Base-by-base conservation (phyloP, 2,888 invertebrate species). In the Drepanosiphum platanoidis region DNA sequence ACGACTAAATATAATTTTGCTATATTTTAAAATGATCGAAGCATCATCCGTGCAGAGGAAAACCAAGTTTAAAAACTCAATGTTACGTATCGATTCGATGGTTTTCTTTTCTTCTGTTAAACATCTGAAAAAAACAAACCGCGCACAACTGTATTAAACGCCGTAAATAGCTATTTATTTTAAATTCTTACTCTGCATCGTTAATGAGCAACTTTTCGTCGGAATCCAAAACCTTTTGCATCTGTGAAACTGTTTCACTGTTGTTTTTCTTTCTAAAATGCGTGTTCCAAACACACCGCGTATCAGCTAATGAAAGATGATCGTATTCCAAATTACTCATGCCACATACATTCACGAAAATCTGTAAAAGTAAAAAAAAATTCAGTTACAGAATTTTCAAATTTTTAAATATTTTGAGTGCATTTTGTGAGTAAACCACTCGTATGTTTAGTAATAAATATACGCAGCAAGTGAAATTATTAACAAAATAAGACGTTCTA, bases 21-120 rank as follows among this genome's bases (percentile, higher is more conserved):
- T 84, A 11, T 84, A 84, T 68, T 84, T 84, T 70, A 84, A 68
- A 58, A 75, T 52, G 0, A 84, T 70, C 22, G 52, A 68, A 4
- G 68, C 39, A 58, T 77, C 66, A 3, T 46, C 66, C 36, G 42
- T 74, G 3, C 39, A 84, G 15, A 72, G 71, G 61, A 82, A 82
- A 3, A 84, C n/a, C 1, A 77, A 36, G n/a, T 84, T 84, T 36
- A 84, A 84, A 64, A 75, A 84, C 36, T 84, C 84, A 68, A 77
- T 30, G 15, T 84, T 66, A 52, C 84, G 75, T 32, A 84, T 68
- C 4, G 84, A 66, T 39, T 77, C 58, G 22, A 84, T 32, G 9
- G 58, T 75, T 58, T 68, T 77, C n/a, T 77, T 84, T 27, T 84
- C 66, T 1, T 84, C 32, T 9, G 8, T 77, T 15, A 84, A 84